Conservation (phyloP, 2,113 vertebrate genomes). For the Crypturellus undulatus region DNA sequence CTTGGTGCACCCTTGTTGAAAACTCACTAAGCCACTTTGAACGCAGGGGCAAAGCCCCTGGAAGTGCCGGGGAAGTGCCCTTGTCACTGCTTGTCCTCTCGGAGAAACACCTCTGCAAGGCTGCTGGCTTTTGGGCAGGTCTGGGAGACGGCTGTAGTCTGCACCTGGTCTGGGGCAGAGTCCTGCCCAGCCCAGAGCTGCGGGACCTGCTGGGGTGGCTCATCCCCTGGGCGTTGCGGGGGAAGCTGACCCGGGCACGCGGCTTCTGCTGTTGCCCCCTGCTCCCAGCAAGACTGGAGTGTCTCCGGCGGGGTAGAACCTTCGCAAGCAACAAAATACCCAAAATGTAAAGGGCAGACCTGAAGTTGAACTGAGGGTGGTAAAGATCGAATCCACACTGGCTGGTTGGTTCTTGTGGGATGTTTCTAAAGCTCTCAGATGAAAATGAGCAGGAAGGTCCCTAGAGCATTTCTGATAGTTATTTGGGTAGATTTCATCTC, state of each 20-base stretch:
- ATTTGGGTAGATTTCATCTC: not conserved
- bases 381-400: not conserved
- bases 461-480: not conserved
- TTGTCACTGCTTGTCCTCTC: not conserved
- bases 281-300: not conserved
- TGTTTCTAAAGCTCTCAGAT: not conserved
- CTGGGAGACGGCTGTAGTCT: not conserved
- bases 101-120: not conserved
- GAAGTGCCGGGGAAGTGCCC: not conserved
- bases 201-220: not conserved
- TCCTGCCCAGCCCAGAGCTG: not conserved
- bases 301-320: too few species aligned
- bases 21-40: not conserved
- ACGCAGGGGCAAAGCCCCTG: not conserved
- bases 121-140: not conserved
- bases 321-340: not conserved
- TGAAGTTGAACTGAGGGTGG: not conserved
- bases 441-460: not conserved
- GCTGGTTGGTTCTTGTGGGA: not conserved
- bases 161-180: not conserved
- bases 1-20: not conserved
- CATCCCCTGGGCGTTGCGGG: not conserved
- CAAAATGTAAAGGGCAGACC: not conserved
- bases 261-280: not conserved
- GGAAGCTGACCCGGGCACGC: not conserved